These are phyloP conservation scores for Etheostoma cragini DNA, from an alignment of 2,113 vertebrate genomes.

Conservation along the genomic window DNA sequence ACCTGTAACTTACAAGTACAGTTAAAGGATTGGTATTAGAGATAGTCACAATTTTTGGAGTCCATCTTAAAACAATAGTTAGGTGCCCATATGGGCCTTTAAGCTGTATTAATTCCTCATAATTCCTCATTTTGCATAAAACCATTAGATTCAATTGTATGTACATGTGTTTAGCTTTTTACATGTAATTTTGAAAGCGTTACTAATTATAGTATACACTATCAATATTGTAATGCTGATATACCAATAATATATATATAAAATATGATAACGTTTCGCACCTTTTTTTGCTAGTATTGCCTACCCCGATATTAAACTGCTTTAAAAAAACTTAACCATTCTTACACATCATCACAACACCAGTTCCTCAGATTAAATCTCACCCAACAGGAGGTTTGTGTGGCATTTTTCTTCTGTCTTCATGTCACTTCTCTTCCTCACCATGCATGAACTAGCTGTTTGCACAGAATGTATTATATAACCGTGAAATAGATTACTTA, in stretches of 20 bases:
- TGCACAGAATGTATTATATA: neutral
- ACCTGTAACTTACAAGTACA: neutral
- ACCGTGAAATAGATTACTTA: neutral
- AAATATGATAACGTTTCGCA: neutral
- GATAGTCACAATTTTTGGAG: neutral
- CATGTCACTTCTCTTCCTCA: slow-evolving; percentile 53
- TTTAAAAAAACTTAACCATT: slow-evolving; percentile 22
- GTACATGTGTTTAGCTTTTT: neutral
- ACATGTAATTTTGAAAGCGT: neutral
- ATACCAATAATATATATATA: too few species aligned
- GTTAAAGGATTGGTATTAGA: neutral
- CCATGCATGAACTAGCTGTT: slow-evolving; percentile 44
- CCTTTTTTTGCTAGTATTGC: neutral
- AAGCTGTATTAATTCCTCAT: too few species aligned
- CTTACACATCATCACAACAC: slow-evolving; percentile 48
- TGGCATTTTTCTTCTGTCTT: slow-evolving; percentile 52
- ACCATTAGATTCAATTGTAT: neutral
- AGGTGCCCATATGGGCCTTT: too few species aligned
- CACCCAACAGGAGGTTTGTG: slow-evolving; percentile 39
- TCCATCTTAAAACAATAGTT: neutral
- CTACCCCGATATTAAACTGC: neutral
- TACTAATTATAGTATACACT: neutral
- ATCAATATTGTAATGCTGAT: neutral
- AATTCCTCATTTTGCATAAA: too few species aligned
- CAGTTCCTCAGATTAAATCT: slow-evolving; percentile 34